Percentiles rank a stretch among this genome's conserved stretches.
Evolutionary conservation across 2,888 invertebrate species (phyloP).

Genomic region (Syritta pipiens): DNA sequence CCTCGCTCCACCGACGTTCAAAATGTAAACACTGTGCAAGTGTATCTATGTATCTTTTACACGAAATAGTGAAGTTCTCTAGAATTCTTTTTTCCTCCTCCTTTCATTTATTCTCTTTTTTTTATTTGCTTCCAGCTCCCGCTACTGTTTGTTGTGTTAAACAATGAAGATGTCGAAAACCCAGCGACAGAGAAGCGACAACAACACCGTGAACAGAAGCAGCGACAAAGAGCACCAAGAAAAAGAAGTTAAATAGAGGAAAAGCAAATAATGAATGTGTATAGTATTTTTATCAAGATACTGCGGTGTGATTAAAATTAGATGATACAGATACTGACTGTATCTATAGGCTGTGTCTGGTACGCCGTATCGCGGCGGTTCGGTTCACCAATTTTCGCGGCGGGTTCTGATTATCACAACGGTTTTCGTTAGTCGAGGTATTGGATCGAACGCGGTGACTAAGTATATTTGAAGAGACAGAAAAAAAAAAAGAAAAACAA

Average conservation of each 20-base stretch:
- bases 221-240: slow-evolving; percentile 21
- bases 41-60: slow-evolving; percentile 27
- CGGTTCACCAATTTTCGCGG: too few relatives aligned
- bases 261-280: slow-evolving; percentile 53
- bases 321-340: slow-evolving; percentile 30
- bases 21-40: slow-evolving; percentile 31
- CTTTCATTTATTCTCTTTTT: neutral
- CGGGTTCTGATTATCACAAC: too few relatives aligned
- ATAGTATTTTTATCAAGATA: slow-evolving; percentile 51
- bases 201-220: slow-evolving; percentile 9
- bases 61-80: slow-evolving; percentile 2
- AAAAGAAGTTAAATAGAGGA: slow-evolving; percentile 45
- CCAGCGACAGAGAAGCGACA: slow-evolving; percentile 12
- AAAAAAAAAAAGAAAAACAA: neutral
- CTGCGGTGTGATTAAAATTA: slow-evolving; percentile 59
- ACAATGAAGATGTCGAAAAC: slow-evolving; percentile 48
- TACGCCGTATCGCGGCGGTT: too few relatives aligned
- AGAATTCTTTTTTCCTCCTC: neutral
- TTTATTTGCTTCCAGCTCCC: slow-evolving; percentile 39
- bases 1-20: too few relatives aligned
- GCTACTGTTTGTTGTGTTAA: slow-evolving; percentile 48
- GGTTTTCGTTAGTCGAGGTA: too few relatives aligned
- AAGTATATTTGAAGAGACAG: too few relatives aligned
- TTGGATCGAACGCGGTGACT: too few relatives aligned
- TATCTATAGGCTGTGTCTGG: slow-evolving; percentile 4